Conservation (phyloP, 1,140 invertebrate genomes). For the Papilio xuthus region DNA sequence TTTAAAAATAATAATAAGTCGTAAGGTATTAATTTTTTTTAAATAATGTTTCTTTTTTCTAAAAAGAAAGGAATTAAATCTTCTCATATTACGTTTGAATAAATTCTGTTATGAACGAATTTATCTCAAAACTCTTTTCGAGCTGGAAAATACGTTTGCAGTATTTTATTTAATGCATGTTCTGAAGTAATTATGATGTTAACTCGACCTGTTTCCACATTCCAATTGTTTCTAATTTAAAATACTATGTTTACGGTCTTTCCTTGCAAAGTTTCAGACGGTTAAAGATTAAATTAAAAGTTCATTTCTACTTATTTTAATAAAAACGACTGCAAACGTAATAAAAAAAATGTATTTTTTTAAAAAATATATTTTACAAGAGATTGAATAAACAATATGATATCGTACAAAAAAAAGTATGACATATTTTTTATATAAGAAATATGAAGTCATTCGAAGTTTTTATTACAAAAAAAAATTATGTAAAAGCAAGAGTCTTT, state of each 20-base stretch:
- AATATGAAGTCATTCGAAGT: too few relatives aligned
- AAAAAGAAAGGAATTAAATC: neutral
- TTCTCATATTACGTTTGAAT: neutral
- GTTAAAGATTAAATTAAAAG: neutral
- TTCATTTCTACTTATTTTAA: neutral
- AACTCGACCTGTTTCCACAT: conserved; percentile 8
- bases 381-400: too few relatives aligned
- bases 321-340: neutral
- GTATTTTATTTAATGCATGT: neutral
- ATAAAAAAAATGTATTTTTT: too few relatives aligned
- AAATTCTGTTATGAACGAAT: conserved; percentile 12
- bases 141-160: neutral
- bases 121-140: conserved; percentile 8
- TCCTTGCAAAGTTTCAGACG: neutral
- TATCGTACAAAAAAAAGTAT: too few relatives aligned
- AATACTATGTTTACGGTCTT: neutral
- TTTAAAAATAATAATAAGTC: too few relatives aligned
- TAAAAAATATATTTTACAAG: too few relatives aligned
- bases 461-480: too few relatives aligned
- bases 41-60: neutral
- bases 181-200: conserved; percentile 18
- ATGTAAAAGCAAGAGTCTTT: neutral
- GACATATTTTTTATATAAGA: too few relatives aligned
- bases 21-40: too few relatives aligned
- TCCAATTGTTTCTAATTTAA: neutral